These are phyloP conservation scores for Ctenosaura bakeri DNA, from an alignment of 2,797 vertebrate genomes.

Conservation along the genomic window DNA sequence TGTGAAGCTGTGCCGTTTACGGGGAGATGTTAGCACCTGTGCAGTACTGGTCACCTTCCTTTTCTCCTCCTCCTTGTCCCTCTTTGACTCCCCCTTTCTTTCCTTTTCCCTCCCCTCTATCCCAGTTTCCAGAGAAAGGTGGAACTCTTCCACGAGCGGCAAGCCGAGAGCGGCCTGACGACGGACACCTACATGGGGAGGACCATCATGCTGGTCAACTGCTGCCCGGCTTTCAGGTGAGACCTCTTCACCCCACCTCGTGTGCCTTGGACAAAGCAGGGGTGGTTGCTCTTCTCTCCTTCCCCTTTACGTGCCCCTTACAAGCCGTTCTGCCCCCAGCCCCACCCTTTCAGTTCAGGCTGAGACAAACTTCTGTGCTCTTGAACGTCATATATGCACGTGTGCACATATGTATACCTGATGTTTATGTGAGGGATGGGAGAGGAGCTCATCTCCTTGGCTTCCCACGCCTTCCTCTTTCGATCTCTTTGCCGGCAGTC, in stretches of 20 bases:
- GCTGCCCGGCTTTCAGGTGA: constrained; percentile 90
- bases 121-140: constrained; percentile 90
- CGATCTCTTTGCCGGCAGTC: too few species aligned
- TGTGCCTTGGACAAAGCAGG: too few species aligned
- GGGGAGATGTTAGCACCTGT: too few species aligned
- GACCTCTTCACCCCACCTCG: too few species aligned
- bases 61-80: background rate
- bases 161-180: constrained; percentile 76
- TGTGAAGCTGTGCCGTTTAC: background rate
- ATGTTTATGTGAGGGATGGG: background rate
- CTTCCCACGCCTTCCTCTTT: too few species aligned
- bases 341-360: too few species aligned
- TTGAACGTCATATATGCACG: background rate
- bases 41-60: too few species aligned
- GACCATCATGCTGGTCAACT: constrained; percentile 90
- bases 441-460: too few species aligned
- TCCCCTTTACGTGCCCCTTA: background rate
- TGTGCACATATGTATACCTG: too few species aligned
- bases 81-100: background rate
- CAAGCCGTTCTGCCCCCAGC: too few species aligned
- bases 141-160: constrained; percentile 89
- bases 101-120: background rate
- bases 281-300: background rate
- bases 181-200: constrained; percentile 82
- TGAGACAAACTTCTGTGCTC: background rate